Evolutionary conservation across 2,113 vertebrate genomes (phyloP).

Genomic region (Panurus biarmicus): DNA sequence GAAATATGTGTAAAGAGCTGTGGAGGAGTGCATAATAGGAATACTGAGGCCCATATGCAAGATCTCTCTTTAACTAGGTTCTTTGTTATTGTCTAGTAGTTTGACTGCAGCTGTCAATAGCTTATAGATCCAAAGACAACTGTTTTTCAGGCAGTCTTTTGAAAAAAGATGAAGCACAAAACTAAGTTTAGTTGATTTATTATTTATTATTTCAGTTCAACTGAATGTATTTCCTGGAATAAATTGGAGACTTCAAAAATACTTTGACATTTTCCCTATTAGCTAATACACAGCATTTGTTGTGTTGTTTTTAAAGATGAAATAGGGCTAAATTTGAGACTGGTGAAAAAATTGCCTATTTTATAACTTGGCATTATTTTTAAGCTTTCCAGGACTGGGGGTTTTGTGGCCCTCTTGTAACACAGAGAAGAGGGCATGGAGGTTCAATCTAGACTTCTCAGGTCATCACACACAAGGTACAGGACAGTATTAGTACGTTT

Average conservation of each 20-base stretch:
- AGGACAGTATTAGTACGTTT: background rate
- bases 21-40: slow-evolving; percentile 11
- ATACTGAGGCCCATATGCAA: slow-evolving; percentile 16
- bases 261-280: slow-evolving; percentile 35
- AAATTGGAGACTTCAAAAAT: slow-evolving; percentile 49
- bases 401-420: background rate
- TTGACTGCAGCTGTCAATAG: slow-evolving; percentile 61
- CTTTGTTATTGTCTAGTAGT: slow-evolving; percentile 54
- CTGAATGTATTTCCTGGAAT: slow-evolving; percentile 41
- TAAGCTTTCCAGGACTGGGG: background rate
- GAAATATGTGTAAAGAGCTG: slow-evolving; percentile 1
- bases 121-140: slow-evolving; percentile 56
- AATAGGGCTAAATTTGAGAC: background rate
- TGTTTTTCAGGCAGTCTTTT: slow-evolving; percentile 52
- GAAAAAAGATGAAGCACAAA: slow-evolving; percentile 61
- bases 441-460: background rate
- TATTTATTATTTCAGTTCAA: slow-evolving; percentile 54
- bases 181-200: slow-evolving; percentile 62
- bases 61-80: slow-evolving; percentile 37
- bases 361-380: background rate
- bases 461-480: background rate
- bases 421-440: background rate
- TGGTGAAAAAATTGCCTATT: background rate
- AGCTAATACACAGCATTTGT: slow-evolving; percentile 4
- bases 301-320: background rate